Evolutionary conservation across 2,888 invertebrate genomes (phyloP), one percentile per base, ranked within the genome.

Genomic region (Himalopsyche japonica): DNA sequence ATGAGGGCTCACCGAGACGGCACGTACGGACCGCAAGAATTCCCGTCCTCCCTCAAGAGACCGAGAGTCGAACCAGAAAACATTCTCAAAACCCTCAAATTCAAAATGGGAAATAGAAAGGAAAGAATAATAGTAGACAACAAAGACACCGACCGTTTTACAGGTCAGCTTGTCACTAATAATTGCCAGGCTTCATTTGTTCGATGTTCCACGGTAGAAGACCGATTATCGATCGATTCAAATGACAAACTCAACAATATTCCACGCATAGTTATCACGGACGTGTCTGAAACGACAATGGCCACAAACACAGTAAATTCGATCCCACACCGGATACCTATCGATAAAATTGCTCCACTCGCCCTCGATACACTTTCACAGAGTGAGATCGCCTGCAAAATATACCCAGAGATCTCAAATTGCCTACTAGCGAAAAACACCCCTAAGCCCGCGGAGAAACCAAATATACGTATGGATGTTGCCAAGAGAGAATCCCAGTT

Each of bases 1-100:
- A 97, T 97, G 96, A 94, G 94, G 87, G 97, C 96, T 8, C 95
- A 95, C 89, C 95, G 95, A 86, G 95, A 96, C 89, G 97, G 97
- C 76, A 95, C 95, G 48, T 96, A 95, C 91, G 92, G 92, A 88
- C 91, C 91, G 49, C 91, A 91, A 86, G 91, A 91, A 80, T 89
- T 91, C 81, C 90, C 89, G 32, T 34, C n/a, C 7, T 57, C 77
- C 8, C 89, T 90, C 10, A 47, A 83, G 87, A 85, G 84, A 85
- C 83, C 87, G 77, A 89, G 88, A 70, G 88, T 90, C 37, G 88
- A 89, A 30, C 90, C 92, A 87, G 92, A 93, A 89, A 95, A 95
- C 89, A 93, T 95, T 84, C 90, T 95, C 79, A 95, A 94, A 89
- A 94, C 94, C 79, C 90, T 95, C 15, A 95, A 95, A 89, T 95